Base-by-base conservation (phyloP, 2,113 vertebrate genomes). In the Synodontis membranacea region DNA sequence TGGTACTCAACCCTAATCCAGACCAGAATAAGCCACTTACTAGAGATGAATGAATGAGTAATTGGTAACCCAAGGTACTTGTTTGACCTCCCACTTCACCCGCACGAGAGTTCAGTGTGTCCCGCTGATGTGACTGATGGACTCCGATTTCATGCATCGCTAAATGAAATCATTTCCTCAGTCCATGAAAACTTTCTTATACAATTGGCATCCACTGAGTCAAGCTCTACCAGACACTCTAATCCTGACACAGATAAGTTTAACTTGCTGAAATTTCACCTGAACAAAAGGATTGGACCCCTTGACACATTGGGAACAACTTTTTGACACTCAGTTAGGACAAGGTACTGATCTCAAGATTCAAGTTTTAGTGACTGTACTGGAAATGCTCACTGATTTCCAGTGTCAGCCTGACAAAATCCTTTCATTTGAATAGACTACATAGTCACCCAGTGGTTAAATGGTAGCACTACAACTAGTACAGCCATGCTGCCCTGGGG, bases 391-490 rank as follows among this genome's bases (percentile, higher is more conserved):
- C 37, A 72, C 37, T 42, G 5, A 72, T 72, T 72, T 72, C 68
- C 8, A 37, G 7, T 3, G 39, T 2, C 46, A 37, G n/a, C n/a
- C 8, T 70, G 31, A 70, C 21, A 52, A 46, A 70, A 37, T 68
- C 31, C 64, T 17, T 68, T n/a, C n/a, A n/a, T n/a, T 23, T 34
- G 39, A 31, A 28, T 12, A 39, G 44, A 54, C 82, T 66, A 19
- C 46, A 31, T 34, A 64, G 44, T 50, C 60, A 68, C 46, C 60
- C n/a, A 83, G 81, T 68, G n/a, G 62, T 19, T 37, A 68, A 42
- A 70, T 52, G 19, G 66, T 42, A 72, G 64, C 25, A 46, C 64
- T 83, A 72, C 48, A 54, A n/a, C n/a, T n/a, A n/a, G n/a, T n/a
- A n/a, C n/a, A n/a, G n/a, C n/a, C n/a, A n/a, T n/a, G n/a, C n/a